These are phyloP conservation scores for Caenorhabditis auriculariae DNA, from an alignment of 2,888 invertebrate genomes.

Conservation along the genomic window DNA sequence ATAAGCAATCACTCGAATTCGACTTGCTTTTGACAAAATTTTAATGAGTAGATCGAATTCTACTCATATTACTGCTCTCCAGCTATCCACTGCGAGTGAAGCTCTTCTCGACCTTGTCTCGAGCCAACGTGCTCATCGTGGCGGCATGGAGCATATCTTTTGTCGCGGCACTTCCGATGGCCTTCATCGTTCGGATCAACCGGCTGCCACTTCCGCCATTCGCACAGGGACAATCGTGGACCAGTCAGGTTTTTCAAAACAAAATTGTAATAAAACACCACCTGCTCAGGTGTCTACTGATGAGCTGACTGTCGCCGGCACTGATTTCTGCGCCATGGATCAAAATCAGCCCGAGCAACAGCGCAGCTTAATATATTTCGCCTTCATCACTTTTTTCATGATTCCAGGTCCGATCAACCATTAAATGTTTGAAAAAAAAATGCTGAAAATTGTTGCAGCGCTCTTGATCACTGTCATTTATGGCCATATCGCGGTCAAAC, in stretches of 20 bases:
- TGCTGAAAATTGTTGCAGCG: constrained; percentile 14
- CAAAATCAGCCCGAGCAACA: constrained; percentile 31
- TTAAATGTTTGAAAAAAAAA: not conserved
- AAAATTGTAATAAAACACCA: not conserved
- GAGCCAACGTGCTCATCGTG: constrained; percentile 55
- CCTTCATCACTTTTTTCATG: constrained; percentile 59
- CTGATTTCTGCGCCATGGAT: constrained; percentile 58
- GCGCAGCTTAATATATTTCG: constrained; percentile 45
- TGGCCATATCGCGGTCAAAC: constrained; percentile 51
- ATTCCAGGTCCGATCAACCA: constrained; percentile 37
- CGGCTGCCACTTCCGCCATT: constrained; percentile 44
- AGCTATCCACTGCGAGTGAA: constrained; percentile 58
- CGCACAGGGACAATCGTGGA: constrained; percentile 28
- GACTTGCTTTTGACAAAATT: not conserved
- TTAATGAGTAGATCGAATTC: not conserved
- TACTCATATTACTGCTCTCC: constrained; percentile 12
- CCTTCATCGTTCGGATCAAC: constrained; percentile 41
- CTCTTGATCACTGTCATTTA: constrained; percentile 59
- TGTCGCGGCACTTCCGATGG: constrained; percentile 56
- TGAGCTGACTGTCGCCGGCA: constrained; percentile 37
- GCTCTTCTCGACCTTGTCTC: constrained; percentile 52
- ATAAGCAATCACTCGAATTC: too few relatives aligned
- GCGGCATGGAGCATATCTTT: constrained; percentile 58
- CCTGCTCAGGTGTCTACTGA: constrained; percentile 39
- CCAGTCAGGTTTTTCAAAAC: constrained; percentile 16